phyloP scores from a whole-genome alignment of 2,113 vertebrate genomes.

The Coptodon bakossiorum region DNA sequence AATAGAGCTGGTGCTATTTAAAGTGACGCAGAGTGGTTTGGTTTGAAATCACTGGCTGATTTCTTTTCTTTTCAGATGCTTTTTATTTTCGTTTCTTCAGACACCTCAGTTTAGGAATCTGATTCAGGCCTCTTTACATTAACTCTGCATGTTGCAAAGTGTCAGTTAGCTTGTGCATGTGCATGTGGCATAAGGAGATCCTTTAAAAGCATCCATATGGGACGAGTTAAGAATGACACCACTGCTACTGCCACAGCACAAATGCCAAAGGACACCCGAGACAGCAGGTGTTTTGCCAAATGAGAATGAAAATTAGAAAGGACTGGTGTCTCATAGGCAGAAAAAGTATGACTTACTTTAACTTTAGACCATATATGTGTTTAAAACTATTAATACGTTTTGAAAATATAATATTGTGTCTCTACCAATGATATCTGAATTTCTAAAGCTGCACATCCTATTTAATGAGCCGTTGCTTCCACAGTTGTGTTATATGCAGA shows the following conservation, averaged over 20 bases:
- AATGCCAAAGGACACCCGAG: not conserved
- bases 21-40: not conserved
- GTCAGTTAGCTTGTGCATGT: not conserved
- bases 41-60: not conserved
- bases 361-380: not conserved
- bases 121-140: not conserved
- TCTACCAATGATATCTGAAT: not conserved
- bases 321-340: not conserved
- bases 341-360: not conserved
- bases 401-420: not conserved
- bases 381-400: not conserved
- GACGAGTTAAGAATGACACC: not conserved
- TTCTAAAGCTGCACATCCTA: not conserved
- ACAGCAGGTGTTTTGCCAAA: not conserved
- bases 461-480: not conserved
- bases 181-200: not conserved
- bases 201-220: not conserved
- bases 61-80: not conserved
- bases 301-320: not conserved
- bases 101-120: rapidly evolving
- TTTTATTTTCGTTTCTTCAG: rapidly evolving
- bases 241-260: rapidly evolving
- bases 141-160: not conserved
- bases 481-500: not conserved
- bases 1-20: not conserved